These are phyloP conservation scores for Blastobasis adustella DNA, from an alignment of 2,888 invertebrate species.

Conservation along the genomic window DNA sequence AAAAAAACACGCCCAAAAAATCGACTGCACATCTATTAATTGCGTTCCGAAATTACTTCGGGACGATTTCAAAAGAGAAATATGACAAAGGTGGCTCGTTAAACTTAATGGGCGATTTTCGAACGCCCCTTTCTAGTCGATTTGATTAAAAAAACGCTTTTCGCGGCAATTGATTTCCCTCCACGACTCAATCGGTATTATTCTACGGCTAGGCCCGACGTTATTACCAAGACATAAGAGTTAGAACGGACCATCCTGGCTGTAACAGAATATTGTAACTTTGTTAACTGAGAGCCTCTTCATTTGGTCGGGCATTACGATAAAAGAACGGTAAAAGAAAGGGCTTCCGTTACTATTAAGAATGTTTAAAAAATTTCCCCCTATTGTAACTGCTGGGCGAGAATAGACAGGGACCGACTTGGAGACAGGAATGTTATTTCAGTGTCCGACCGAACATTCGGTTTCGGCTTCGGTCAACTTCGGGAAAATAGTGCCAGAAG, in stretches of 20 bases:
- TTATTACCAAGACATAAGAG: constrained; percentile 23
- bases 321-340: constrained; percentile 38
- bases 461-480: no score
- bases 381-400: constrained; percentile 18
- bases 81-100: constrained; percentile 67
- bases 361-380: constrained; percentile 38
- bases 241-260: constrained; percentile 1
- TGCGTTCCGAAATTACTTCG: constrained; percentile 41
- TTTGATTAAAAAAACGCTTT: constrained; percentile 66
- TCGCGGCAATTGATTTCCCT: constrained; percentile 59
- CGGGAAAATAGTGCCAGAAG: no score
- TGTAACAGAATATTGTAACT: constrained; percentile 21
- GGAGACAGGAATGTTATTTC: no score
- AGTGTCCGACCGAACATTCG: no score
- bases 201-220: constrained; percentile 17
- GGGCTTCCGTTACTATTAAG: constrained; percentile 46
- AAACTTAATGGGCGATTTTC: constrained; percentile 59
- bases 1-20: no score
- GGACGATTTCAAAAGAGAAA: constrained; percentile 53
- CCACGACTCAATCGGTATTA: constrained; percentile 37
- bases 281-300: constrained; percentile 40
- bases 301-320: constrained; percentile 53
- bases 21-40: constrained; percentile 32
- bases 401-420: no score
- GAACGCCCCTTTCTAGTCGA: constrained; percentile 54